Base-by-base conservation (phyloP, 2,888 invertebrate species). In the Xestoiulus laeticollis region DNA sequence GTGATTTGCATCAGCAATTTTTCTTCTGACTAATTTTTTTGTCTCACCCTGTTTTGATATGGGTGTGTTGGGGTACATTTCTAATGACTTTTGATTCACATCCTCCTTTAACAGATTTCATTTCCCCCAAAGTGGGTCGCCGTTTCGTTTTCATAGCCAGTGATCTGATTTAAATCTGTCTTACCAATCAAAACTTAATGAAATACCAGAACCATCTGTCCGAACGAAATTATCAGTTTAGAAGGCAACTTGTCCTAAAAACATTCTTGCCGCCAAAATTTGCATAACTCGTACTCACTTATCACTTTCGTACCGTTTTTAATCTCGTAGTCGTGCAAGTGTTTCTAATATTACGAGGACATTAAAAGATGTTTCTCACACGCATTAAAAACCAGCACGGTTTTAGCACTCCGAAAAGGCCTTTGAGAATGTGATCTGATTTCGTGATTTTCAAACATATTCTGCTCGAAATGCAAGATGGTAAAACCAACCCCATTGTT, bases 131-230 rank as follows among this genome's bases (percentile, higher is more conserved):
- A 78, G 22, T 85, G 38, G 85, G 85, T 38, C 85, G 43, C 30
- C 78, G 78, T 78, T 85, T 85, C 44, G 44, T 85, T 85, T 84
- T 85, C 85, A 38, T 38, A 38, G 44, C 22, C 38, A 22, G 38
- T 85, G 85, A 85, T 85, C 85, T 85, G 85, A 85, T 85, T 44
- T 85, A 85, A 22, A 85, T 85, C 38, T 85, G 85, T 85, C 85
- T 78, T 30, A 30, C 30, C 78, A 78, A 78, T 78, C 78, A 78
- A 78, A 78, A 78, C 78, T 78, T 78, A 78, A 78, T 78, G 78
- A 78, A 78, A 78, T 78, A 26, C 30, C 26, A 26, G 30, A 78
- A 78, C 78, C 78, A 78, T 78, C 78, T 78, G 78, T 78, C 78
- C 78, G 78, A 78, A 14, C 26, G 78, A 78, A 78, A 78, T 78